A percentile compares a stretch with the other conserved stretches of the same genome.
These are phyloP conservation scores for Pagrus major DNA, from an alignment of 2,113 vertebrate genomes.

Conservation along the genomic window DNA sequence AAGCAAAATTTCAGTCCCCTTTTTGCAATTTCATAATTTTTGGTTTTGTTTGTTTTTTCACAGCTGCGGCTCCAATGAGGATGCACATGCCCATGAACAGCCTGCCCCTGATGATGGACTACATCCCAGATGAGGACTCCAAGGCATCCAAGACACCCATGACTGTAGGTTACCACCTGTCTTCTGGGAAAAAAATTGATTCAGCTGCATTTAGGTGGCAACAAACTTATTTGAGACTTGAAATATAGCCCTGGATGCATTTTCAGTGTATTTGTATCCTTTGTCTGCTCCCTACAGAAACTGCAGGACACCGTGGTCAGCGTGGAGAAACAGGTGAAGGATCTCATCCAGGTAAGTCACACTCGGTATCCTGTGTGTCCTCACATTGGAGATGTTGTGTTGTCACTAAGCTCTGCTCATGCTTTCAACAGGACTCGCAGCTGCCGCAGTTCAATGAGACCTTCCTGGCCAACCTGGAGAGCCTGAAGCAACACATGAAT, in stretches of 20 bases:
- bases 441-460: constrained; percentile 86
- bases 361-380: not conserved
- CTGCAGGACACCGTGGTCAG: constrained; percentile 68
- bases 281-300: constrained; percentile 57
- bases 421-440: constrained; percentile 70
- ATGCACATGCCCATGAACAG: constrained; percentile 79
- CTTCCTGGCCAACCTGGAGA: constrained; percentile 85
- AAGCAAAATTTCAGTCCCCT: not conserved
- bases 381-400: not conserved
- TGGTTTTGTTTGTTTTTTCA: not conserved
- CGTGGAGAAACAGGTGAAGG: constrained; percentile 87
- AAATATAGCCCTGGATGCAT: not conserved
- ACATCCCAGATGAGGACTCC: not conserved
- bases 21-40: not conserved
- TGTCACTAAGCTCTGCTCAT: not conserved
- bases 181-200: not conserved
- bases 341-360: constrained; percentile 86
- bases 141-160: constrained; percentile 43
- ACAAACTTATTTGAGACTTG: not conserved
- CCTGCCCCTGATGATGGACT: constrained; percentile 77
- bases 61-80: constrained; percentile 63
- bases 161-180: constrained; percentile 60
- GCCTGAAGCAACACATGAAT: constrained; percentile 79
- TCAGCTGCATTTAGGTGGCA: not conserved
- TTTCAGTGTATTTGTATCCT: not conserved